Percentiles rank a stretch among this genome's conserved stretches.
Conservation (phyloP, 2,113 vertebrate genomes). For the Urocitellus parryii region DNA sequence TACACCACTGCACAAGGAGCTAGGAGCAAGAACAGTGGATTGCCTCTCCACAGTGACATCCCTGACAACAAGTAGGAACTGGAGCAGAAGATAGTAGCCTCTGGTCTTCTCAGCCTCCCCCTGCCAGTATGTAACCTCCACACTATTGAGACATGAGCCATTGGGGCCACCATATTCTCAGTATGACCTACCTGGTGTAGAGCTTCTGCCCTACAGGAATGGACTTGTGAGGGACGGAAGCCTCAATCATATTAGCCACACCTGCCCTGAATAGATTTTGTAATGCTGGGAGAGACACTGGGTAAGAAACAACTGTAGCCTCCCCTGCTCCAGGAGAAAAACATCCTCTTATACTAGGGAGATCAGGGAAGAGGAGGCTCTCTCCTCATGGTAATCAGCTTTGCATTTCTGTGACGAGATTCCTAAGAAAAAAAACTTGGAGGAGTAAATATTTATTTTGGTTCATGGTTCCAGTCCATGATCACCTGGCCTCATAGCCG, state of each 20-base stretch:
- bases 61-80: not conserved
- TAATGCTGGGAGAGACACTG: rapidly evolving
- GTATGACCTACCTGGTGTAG: not conserved
- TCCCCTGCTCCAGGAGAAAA: not conserved
- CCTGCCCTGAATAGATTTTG: not conserved
- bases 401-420: not conserved
- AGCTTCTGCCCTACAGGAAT: not conserved
- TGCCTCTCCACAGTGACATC: not conserved
- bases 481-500: not conserved
- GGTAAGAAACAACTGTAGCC: no score
- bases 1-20: not conserved
- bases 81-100: no score
- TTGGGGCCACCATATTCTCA: not conserved
- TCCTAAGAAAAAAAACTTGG: not conserved
- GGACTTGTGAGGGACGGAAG: rapidly evolving
- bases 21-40: not conserved
- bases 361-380: rapidly evolving
- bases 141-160: no score
- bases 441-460: not conserved
- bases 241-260: not conserved
- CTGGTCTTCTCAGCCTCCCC: not conserved
- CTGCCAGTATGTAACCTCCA: not conserved
- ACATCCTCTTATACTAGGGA: not conserved
- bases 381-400: not conserved
- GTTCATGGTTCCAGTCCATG: not conserved